Base-by-base conservation (phyloP, 1,140 invertebrate species). In the Heliconius melpomene region DNA sequence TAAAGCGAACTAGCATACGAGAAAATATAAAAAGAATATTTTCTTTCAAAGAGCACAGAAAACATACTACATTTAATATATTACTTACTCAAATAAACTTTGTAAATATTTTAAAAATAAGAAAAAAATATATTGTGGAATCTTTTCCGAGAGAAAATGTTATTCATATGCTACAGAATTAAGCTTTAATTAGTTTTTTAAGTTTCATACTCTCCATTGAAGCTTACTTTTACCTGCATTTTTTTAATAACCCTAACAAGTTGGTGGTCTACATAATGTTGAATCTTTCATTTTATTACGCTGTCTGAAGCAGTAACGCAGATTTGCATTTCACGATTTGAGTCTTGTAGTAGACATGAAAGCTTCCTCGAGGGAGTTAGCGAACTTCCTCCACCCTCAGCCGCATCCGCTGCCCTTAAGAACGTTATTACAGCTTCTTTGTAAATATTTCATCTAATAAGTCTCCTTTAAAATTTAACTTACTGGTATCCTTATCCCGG, bases 321-420 rank as follows among this genome's bases (percentile, higher is more conserved):
- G 36, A 57, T 74, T 75, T 79, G 46, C 78, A 74, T 79, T 79
- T 79, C 73, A 75, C 78, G 60, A 40, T 46, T 72, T 75, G 54
- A 75, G 60, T 75, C 40, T 74, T 74, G 57, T 75, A 71, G 54
- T 38, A 75, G 78, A 75, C 46, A 71, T 70, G 23, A 74, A 79
- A 79, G 73, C 73, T 46, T 57, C 26, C 54, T 75, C 74, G 11
- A 23, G 46, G 54, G 74, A 40, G 20, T 66, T 26, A 46, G n/a
- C 50, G 20, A 54, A 60, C 23, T 75, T 75, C 26, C 54, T 38
- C 3, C 40, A 66, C 52, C 32, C 38, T 54, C 26, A 36, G 18
- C 20, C 54, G 36, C 36, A 75, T 75, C 54, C 26, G 26, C 52
- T 36, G 52, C 8, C 20, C 52, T 36, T 57, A 38, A 73, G 38